Base-by-base conservation (phyloP, 2,797 vertebrate genomes). In the Basileuterus tristriatus region DNA sequence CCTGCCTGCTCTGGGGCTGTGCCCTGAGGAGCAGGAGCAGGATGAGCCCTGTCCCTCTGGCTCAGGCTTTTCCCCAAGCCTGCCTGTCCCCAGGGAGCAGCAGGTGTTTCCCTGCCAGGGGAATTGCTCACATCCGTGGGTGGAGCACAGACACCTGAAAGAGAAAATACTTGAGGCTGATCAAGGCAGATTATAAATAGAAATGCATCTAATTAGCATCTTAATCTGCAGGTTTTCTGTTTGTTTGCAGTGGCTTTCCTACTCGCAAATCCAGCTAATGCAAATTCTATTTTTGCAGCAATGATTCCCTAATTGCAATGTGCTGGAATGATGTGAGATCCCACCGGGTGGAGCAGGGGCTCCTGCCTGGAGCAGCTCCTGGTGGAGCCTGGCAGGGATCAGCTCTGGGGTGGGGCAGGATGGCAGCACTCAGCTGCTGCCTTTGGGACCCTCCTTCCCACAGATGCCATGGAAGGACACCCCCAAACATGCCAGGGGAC, bases 171-270 rank as follows among this genome's bases (percentile, higher is more conserved):
- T 96, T 80, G 46, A 60, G 90, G 80, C 80, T 91, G 91, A 93
- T 96, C 91, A 92, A 90, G 77, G 94, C 89, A 56, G 89, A 46
- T 93, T 97, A 97, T 97, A 97, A 96, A 97, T 97, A 97, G 96
- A 91, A 94, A 76, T 41, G 86, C 84, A 88, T 78, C 83, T 96
- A 37, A 96, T 96, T 93, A 96, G 95, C 94, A 96, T 94, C 89
- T 72, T 77, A 50, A 92, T 92, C 63, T 71, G 91, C 94, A 91
- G 85, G 93, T 95, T 96, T 75, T 70, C 86, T 77, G 77, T 96
- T 94, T 95, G 96, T 96, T 96, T 95, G 94, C 89, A 0, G 78
- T 62, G 71, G 37, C 87, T 97, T 94, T 96, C 65, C 91, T 67
- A 85, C 89, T 79, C 79, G 43, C 90, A 92, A 84, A 97, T 92